Percentiles rank a stretch among this genome's conserved stretches.
phyloP scores from a whole-genome alignment of 2,888 invertebrate species.

The Malacosoma neustria region DNA sequence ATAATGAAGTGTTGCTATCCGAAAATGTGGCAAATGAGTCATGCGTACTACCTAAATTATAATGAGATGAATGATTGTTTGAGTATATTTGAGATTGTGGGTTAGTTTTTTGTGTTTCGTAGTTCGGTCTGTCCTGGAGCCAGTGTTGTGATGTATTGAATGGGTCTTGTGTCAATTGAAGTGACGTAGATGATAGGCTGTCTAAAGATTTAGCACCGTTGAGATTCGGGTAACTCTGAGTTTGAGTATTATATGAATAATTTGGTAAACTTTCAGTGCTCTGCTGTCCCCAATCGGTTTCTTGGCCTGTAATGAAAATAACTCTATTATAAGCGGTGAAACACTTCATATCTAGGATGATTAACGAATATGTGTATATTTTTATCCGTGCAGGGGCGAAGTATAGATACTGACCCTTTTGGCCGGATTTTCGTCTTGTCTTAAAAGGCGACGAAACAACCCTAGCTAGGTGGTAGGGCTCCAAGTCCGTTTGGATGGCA shows the following conservation, averaged over 20 bases:
- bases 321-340: too few species aligned
- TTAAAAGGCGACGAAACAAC: too few species aligned
- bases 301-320: slow-evolving; percentile 33
- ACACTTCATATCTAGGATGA: too few species aligned
- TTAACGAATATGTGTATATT: too few species aligned
- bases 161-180: slow-evolving; percentile 28
- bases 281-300: slow-evolving; percentile 49
- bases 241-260: slow-evolving; percentile 24
- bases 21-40: slow-evolving; percentile 18
- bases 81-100: slow-evolving; percentile 48
- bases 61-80: slow-evolving; percentile 20
- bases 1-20: slow-evolving; percentile 31
- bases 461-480: too few species aligned
- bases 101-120: slow-evolving; percentile 21
- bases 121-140: slow-evolving; percentile 31
- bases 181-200: slow-evolving; percentile 29
- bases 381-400: too few species aligned
- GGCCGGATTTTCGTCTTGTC: too few species aligned
- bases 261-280: slow-evolving; percentile 57
- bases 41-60: background rate
- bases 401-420: too few species aligned
- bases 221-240: slow-evolving; percentile 32
- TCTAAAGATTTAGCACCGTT: slow-evolving; percentile 60
- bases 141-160: slow-evolving; percentile 54
- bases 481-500: too few species aligned